Evolutionary conservation across 2,113 vertebrate genomes (phyloP), one percentile per base, ranked within the genome.

Genomic region (Cyanoramphus novaezelandiae): DNA sequence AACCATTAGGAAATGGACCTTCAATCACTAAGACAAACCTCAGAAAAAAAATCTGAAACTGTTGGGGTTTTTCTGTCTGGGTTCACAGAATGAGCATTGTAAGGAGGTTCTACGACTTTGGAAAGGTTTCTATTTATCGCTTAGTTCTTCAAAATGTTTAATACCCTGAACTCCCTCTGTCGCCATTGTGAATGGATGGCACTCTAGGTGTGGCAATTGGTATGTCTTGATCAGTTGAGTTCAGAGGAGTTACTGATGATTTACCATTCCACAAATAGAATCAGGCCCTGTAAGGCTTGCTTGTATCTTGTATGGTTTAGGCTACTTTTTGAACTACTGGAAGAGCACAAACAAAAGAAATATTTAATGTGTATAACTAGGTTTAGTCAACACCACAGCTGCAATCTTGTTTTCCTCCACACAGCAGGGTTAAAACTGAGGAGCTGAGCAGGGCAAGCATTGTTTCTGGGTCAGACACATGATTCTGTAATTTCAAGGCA

Each of bases 221-320:
- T 7, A 4, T 81, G 57, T 78, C 47, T 79, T 49, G 31, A 67
- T 80, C 52, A 64, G 29, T 13, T 82, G 52, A 86, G 35, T 82
- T 87, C 68, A 71, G 92, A 92, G 53, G 64, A 92, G 59, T 83
- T 94, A 64, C 35, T 86, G 82, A 43, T 80, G 83, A 79, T 84
- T 88, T 72, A 35, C 65, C 70, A 65, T 84, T 95, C 83, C 78
- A 62, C 65, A 92, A 67, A 57, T 17, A 93, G 60, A 95, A 71
- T 43, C 50, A 71, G 96, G 60, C 27, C 77, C 44, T 92, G 27
- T 46, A 62, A 93, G 47, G 44, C 68, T 95, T 90, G 43, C 33
- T 94, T 91, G 57, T 82, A 13, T 57, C 65, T 90, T 76, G 62
- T 52, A 89, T 82, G 78, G 82, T 95, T 94, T 75, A 84, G 92